Base-by-base conservation (phyloP, 2,888 invertebrate species). In the Tetrapedia diversipes region DNA sequence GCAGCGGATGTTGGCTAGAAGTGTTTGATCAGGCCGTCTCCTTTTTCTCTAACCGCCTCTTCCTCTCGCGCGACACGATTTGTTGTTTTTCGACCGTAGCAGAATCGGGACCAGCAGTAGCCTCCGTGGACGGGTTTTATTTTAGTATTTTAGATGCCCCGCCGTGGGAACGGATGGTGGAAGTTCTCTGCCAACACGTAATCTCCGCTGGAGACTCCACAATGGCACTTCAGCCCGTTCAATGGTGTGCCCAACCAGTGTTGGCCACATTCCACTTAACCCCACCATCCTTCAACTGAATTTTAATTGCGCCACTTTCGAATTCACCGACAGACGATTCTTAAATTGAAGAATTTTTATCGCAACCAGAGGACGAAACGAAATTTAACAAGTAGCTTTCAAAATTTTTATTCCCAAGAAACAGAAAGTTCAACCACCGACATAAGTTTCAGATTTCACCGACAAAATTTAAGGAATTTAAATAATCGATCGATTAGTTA, bases 131-230 rank as follows among this genome's bases (percentile, higher is more conserved):
- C 82, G 79, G 85, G 88, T 90, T 89, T 90, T 90, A 88, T 89
- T 90, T 90, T 87, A 88, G 86, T 86, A 86, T 88, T 90, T 89
- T 86, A 88, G 86, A 87, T 86, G 87, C 85, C 87, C 84, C 78
- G 82, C 83, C 90, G 90, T 91, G 91, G 89, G 91, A 91, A 91
- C 88, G 86, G 84, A 83, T 85, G 82, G 86, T 80, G 83, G 77
- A 81, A 78, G 61, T 74, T 65, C 73, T 66, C 61, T 67, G 66
- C 72, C 61, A 49, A 68, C 76, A 67, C 79, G 79, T 79, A 78
- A 79, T 80, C 73, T 79, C 75, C 77, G 61, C 67, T 45, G 51
- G 54, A 70, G 73, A 71, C 74, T 73, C 74, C 63, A 86, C 84
- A 86, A 86, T 86, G 80, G 77, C 68, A 81, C 80, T 83, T 75